Base-by-base conservation (phyloP, 2,888 invertebrate species). In the Penaeus monodon region DNA sequence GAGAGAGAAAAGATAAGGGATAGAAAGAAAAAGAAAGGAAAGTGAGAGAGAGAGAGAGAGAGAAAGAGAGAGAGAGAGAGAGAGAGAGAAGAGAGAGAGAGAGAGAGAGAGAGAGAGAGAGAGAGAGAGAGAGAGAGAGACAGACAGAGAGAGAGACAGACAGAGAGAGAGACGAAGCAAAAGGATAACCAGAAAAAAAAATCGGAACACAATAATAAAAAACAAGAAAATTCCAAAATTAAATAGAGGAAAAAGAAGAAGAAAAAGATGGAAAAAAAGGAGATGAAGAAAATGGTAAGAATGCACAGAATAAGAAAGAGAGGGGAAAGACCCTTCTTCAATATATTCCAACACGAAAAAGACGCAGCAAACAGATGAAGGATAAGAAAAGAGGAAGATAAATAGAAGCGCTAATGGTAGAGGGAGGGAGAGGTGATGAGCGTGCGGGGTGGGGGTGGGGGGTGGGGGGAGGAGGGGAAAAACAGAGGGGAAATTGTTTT, bases 101-200 rank as follows among this genome's bases (percentile, higher is more conserved):
- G 20, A 57, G 20, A 70, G 70, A 70, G n/a, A 70, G 70, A n/a
- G 70, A n/a, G 70, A 20, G 70, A 70, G 70, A 70, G 70, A 70
- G 70, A 70, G n/a, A 70, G 70, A 70, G n/a, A 70, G 22, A 29
- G 20, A 70, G 70, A 70, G 20, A 70, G 24, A 70, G n/a, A 70
- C 4, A 29, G 20, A 70, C n/a, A 70, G 20, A 70, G 24, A 70
- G n/a, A 70, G 22, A 29, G 20, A 70, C n/a, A 70, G 20, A 70
- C 6, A 70, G n/a, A 70, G 22, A 29, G 20, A 70, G 70, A 70
- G 20, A 70, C 6, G n/a, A 12, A 70, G 22, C 14, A 6, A 70
- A 1, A 44, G 44, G 70, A 70, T 0, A 44, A 10, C 33, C 33
- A 38, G 4, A 38, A 70, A 29, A 29, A 20, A 24, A 24, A 44